Evolutionary conservation across 2,797 vertebrate genomes (phyloP).

Genomic region (Phyllotis vaccarum): DNA sequence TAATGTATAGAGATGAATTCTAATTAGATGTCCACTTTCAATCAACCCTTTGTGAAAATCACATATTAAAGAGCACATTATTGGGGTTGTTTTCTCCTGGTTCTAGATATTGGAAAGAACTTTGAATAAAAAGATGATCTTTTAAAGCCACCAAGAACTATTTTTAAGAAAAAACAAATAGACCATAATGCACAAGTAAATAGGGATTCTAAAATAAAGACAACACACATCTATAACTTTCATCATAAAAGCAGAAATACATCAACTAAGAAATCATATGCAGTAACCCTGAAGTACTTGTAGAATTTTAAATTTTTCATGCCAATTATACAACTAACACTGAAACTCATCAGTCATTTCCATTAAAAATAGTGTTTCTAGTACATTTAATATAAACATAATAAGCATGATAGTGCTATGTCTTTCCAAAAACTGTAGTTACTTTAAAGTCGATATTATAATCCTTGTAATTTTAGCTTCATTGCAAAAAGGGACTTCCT

Average conservation of each 20-base stretch:
- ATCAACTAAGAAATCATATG: slow-evolving; percentile 23
- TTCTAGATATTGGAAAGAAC: slow-evolving; percentile 25
- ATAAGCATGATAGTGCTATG: not conserved
- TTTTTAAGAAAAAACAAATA: slow-evolving; percentile 43
- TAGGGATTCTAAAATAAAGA: slow-evolving; percentile 14
- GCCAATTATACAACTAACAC: not conserved
- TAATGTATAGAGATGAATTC: slow-evolving; percentile 21
- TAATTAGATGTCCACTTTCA: slow-evolving; percentile 42
- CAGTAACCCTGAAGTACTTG: not conserved
- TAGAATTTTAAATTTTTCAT: not conserved
- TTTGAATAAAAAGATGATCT: slow-evolving; percentile 5
- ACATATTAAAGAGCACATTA: not conserved
- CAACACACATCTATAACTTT: not conserved
- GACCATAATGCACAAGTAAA: not conserved
- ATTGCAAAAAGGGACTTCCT: not conserved
- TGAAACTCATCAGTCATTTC: not conserved
- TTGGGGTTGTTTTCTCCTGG: not conserved
- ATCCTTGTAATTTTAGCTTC: slow-evolving; percentile 37
- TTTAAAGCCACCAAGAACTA: not conserved
- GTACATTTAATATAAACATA: slow-evolving; percentile 1
- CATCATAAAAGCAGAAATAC: slow-evolving; percentile 8
- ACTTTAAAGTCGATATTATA: slow-evolving; percentile 21
- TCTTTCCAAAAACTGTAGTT: not conserved
- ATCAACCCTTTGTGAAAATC: slow-evolving; percentile 49
- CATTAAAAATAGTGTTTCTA: not conserved